Evolutionary conservation across 2,888 invertebrate genomes (phyloP), one percentile per base, ranked within the genome.

Genomic region (Thumatha senex): DNA sequence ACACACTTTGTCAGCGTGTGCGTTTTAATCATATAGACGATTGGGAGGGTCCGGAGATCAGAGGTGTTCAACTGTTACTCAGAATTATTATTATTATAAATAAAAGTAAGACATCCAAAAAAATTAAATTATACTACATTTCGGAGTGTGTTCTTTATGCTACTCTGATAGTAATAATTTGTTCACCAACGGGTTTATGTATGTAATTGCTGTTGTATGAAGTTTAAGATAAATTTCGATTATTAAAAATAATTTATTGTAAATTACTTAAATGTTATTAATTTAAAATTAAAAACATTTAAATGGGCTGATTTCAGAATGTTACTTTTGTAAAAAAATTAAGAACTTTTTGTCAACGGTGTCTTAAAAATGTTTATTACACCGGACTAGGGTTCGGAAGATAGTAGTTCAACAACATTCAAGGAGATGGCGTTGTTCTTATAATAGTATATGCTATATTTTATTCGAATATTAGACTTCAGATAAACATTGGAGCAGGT

Each of bases 31-130:
- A 63, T 74, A 73, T 70, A 67, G 65, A 46, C 58, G 65, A 70
- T 74, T 76, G 77, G 80, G 78, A 80, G 81, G 84, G 78, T 72
- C 72, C 73, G 56, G 49, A 51, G 55, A 49, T 46, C 76, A 84
- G 88, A 54, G 63, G 58, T 74, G 12, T 44, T 46, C 54, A 85
- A 85, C 84, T 58, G 72, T 80, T 12, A n/a, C 12, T 18, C 9
- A 11, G 10, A 31, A 18, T 31, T 11, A 14, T 13, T 33, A 30
- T 42, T 48, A 31, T 38, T 35, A 34, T 29, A 14, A 11, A 13
- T 15, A 40, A 40, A 40, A 29, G 3, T 12, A 1, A 15, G 0
- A 41, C 9, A 14, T 7, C 7, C n/a, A n/a, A n/a, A n/a, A n/a
- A n/a, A n/a, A 35, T 24, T 24, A 24, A 24, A 24, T 24, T 24